These are phyloP conservation scores for Porites lutea DNA, from an alignment of 64 coral and sea anemone genomes.

Conservation along the genomic window DNA sequence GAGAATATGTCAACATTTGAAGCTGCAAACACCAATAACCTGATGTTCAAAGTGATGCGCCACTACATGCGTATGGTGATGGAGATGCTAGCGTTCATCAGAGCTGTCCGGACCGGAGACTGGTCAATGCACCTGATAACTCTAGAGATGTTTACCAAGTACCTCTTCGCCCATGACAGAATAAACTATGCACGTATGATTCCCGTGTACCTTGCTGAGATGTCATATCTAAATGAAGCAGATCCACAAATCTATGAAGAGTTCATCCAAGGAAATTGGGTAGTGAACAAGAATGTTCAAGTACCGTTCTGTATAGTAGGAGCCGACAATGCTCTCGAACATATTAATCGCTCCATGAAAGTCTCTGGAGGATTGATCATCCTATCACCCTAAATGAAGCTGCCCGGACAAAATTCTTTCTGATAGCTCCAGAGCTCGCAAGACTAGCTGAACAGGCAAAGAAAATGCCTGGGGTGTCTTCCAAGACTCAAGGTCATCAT, in stretches of 20 bases:
- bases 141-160: not conserved
- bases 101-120: too few species aligned
- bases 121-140: too few species aligned
- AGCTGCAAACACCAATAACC: not conserved
- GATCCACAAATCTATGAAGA: slow-evolving; percentile 24
- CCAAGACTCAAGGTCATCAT: not conserved
- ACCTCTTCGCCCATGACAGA: not conserved
- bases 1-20: not conserved
- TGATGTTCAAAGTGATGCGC: too few species aligned
- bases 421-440: not conserved
- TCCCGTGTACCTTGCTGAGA: slow-evolving; percentile 53
- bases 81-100: too few species aligned
- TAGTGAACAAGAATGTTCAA: slow-evolving; percentile 20
- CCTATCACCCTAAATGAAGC: slow-evolving; percentile 33
- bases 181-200: slow-evolving; percentile 56
- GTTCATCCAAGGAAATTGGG: slow-evolving; percentile 24
- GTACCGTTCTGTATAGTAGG: slow-evolving; percentile 23
- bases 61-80: too few species aligned
- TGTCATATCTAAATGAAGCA: not conserved
- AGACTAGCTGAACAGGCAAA: slow-evolving; percentile 35
- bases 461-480: not conserved
- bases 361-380: slow-evolving; percentile 38
- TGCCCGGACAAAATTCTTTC: too few species aligned
- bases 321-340: slow-evolving; percentile 6
- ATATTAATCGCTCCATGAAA: slow-evolving; percentile 33